These are phyloP conservation scores for Hemiscyllium ocellatum DNA, from an alignment of 2,113 vertebrate genomes.

Conservation along the genomic window DNA sequence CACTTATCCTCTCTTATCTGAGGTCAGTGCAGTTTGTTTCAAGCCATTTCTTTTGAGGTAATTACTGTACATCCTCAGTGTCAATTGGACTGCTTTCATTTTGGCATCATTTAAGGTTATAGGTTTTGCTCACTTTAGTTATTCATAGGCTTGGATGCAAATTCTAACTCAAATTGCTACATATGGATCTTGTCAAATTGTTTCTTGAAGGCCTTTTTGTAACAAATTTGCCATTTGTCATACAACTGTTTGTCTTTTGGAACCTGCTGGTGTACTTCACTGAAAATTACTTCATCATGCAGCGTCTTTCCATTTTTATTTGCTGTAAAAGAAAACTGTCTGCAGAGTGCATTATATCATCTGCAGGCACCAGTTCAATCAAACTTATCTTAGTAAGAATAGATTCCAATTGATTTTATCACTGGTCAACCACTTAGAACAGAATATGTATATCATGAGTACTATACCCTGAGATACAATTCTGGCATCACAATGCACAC, in stretches of 20 bases:
- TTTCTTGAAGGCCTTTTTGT: conserved; percentile 46
- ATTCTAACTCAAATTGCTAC: conserved; percentile 51
- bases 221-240: conserved; percentile 61
- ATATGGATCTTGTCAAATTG: conserved; percentile 57
- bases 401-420: conserved; percentile 32
- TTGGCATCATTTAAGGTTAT: conserved; percentile 21
- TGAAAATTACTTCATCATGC: conserved; percentile 43
- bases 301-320: conserved; percentile 51
- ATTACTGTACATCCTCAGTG: conserved; percentile 21
- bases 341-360: conserved; percentile 40
- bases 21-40: conserved; percentile 13
- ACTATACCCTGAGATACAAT: background rate
- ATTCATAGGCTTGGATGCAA: conserved; percentile 32
- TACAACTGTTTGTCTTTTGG: conserved; percentile 58
- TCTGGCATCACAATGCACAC: background rate
- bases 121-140: conserved; percentile 40
- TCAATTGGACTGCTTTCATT: conserved; percentile 17
- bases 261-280: conserved; percentile 59
- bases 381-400: conserved; percentile 40
- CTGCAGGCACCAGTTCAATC: conserved; percentile 40
- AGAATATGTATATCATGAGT: background rate
- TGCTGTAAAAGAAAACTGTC: conserved; percentile 47
- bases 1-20: conserved; percentile 32
- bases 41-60: conserved; percentile 32
- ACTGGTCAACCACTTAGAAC: background rate